Evolutionary conservation across 2,797 vertebrate species (phyloP).

Genomic region (Melanotaenia trifasciata): DNA sequence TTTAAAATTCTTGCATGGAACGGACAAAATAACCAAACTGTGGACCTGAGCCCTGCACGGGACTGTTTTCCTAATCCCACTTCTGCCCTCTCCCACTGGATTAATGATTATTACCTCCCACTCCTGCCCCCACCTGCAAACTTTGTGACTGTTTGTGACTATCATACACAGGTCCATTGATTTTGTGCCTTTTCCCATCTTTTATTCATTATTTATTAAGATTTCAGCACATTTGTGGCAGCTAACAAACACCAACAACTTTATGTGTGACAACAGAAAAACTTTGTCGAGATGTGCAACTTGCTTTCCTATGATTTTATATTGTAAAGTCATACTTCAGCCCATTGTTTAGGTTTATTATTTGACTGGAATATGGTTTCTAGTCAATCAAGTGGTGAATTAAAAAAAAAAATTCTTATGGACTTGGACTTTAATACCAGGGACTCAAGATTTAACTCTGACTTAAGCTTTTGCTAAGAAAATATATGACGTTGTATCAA

Average conservation of each 20-base stretch:
- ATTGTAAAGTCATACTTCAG: not conserved
- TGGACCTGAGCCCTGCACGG: not conserved
- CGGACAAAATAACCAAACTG: slow-evolving; percentile 31
- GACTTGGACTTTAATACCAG: no score
- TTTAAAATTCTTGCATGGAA: slow-evolving; percentile 28
- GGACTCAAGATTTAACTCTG: no score
- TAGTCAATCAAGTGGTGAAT: not conserved
- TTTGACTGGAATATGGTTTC: not conserved
- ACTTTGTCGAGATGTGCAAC: not conserved
- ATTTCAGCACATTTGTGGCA: not conserved
- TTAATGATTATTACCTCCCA: not conserved
- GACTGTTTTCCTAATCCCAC: not conserved
- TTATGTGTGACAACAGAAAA: not conserved
- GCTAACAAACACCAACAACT: not conserved
- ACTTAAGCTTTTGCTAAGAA: not conserved
- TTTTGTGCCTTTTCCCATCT: not conserved
- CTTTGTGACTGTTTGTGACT: not conserved
- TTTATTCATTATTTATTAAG: not conserved
- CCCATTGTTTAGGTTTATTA: not conserved
- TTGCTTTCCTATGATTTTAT: not conserved
- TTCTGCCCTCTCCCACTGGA: not conserved
- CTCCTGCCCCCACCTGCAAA: not conserved
- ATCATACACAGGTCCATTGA: not conserved
- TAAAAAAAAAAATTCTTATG: no score
- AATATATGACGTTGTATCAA: not conserved